Base-by-base conservation (phyloP, 2,888 invertebrate genomes). In the Scrobipalpa costella region DNA sequence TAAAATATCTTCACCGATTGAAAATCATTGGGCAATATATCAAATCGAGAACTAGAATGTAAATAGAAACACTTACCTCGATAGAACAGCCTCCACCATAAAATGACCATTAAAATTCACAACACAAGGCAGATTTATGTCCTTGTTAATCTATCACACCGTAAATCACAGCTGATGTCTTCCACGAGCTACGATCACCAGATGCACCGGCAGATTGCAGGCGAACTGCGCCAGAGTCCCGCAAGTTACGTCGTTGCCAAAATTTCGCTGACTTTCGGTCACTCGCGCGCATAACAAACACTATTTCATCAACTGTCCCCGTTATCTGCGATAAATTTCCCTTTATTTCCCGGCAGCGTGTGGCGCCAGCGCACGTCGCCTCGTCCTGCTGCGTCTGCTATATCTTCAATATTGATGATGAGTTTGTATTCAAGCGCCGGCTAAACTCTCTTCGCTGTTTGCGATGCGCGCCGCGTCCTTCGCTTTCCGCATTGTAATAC, bases 381-480 rank as follows among this genome's bases (percentile, higher is more conserved):
- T 72, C 70, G 82, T 86, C 85, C 86, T 87, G 77, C 71, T 72
- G 74, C 79, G 77, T 79, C 76, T 79, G 78, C 79, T 80, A 81
- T 79, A 79, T 73, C 77, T 78, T 75, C 71, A 71, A 76, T 81
- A 81, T 80, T 75, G 79, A 81, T 15, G 76, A 77, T 76, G 74
- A 83, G 81, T 89, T 85, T 73, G 88, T 85, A 86, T 88, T 89
- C 87, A 86, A 80, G 81, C 76, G 83, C 79, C 83, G 84, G 84
- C 86, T 76, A 85, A 90, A 86, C 88, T 90, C 90, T 90, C 90
- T 88, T 88, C 69, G 74, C 81, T 84, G 80, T 88, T 90, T 90
- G 77, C 69, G 72, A 91, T 90, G 89, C 90, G 76, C 66, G 75
- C 69, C 77, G 83, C 84, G 89, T 90, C 71, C 83, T 71, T 73